phyloP scores from a whole-genome alignment of 2,113 vertebrate genomes.

The Crotalus viridis region DNA sequence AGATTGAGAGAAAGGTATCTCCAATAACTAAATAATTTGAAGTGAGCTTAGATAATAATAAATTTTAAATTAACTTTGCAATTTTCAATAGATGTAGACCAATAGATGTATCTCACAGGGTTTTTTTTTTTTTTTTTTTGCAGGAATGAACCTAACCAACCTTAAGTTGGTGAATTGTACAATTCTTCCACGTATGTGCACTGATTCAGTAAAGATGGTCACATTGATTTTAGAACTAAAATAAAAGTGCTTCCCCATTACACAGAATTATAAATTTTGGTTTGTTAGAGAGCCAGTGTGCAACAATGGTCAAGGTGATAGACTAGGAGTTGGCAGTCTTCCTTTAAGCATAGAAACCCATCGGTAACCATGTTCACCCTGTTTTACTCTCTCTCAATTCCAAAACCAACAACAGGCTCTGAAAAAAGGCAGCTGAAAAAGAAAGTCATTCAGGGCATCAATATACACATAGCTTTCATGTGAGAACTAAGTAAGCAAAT shows the following conservation, averaged over 20 bases:
- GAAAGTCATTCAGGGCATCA: neutral
- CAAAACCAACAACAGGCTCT: neutral
- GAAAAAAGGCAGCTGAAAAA: neutral
- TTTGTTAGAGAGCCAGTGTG: neutral
- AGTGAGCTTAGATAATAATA: neutral
- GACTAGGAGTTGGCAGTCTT: neutral
- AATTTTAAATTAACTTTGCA: neutral
- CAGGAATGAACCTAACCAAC: neutral
- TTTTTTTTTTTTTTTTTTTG: neutral
- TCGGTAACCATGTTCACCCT: neutral
- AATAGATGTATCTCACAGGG: neutral
- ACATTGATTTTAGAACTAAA: neutral
- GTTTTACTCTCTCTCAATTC: neutral
- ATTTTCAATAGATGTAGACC: neutral
- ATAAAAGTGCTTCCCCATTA: neutral
- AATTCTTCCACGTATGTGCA: neutral
- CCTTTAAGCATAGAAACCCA: neutral
- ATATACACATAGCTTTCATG: neutral
- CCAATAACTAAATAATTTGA: neutral
- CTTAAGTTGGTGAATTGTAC: neutral
- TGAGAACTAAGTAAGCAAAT: neutral
- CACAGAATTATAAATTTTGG: neutral
- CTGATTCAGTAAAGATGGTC: neutral
- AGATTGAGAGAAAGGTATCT: neutral
- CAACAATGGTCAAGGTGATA: neutral